Evolutionary conservation across 2,113 vertebrate genomes (phyloP).

Genomic region (Noctilio leporinus): DNA sequence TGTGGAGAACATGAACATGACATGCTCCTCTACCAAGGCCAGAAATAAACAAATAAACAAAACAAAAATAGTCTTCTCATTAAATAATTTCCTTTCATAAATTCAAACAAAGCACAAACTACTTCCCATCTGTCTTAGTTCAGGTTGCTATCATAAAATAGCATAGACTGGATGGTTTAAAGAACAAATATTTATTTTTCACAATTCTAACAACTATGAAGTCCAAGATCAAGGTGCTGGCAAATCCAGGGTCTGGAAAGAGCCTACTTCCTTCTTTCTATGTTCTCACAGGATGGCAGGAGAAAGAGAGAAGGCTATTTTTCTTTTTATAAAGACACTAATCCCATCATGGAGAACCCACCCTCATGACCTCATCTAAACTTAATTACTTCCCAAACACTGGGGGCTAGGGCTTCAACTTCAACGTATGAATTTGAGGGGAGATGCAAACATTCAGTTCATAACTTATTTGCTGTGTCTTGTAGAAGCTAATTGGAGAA

Average conservation of each 20-base stretch:
- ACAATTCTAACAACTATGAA: not conserved
- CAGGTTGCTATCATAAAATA: not conserved
- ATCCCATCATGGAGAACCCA: not conserved
- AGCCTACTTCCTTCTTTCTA: not conserved
- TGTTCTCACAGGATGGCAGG: not conserved
- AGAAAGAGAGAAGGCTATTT: not conserved
- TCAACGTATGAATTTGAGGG: not conserved
- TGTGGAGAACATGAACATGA: not conserved
- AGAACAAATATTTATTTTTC: not conserved
- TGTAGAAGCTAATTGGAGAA: not conserved
- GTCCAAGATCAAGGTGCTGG: not conserved
- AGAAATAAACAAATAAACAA: not conserved
- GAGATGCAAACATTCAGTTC: not conserved
- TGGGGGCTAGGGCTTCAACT: not conserved
- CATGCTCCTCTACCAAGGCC: not conserved
- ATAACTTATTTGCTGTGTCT: not conserved
- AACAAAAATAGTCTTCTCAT: not conserved
- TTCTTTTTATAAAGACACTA: not conserved
- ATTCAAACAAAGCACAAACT: not conserved
- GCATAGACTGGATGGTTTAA: not conserved
- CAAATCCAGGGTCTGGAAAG: not conserved
- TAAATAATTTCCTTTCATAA: not conserved
- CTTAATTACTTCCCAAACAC: not conserved
- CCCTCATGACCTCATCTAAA: not conserved
- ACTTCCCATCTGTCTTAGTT: not conserved